Base-by-base conservation (phyloP, 1,140 invertebrate genomes). In the Euwallacea fornicatus region DNA sequence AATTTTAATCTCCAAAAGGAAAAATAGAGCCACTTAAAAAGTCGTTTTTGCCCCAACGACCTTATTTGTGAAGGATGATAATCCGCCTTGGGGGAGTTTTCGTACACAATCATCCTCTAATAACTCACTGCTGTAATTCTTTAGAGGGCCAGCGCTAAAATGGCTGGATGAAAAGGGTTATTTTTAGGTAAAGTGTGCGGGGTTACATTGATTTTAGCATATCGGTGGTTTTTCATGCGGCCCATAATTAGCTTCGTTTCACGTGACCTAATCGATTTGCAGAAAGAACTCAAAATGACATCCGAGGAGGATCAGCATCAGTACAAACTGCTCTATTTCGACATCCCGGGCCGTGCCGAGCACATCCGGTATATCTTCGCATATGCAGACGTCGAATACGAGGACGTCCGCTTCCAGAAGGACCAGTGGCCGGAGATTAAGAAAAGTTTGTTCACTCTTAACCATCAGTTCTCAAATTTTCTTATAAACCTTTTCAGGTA, bases 361-460 rank as follows among this genome's bases (percentile, higher is more conserved):
- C 85, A 89, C 58, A 87, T 90, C 54, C 84, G 90, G 16, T 86
- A 87, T 67, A 84, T 92, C 66, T 85, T 91, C 64, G 85, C 85
- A 7, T 87, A 89, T 74, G 85, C 86, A 6, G 86, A 85, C 11
- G 80, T 89, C 16, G 83, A 86, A 11, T 91, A 87, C 74, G 84
- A 89, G 75, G 90, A 92, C 75, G 82, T 84, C 55, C 83, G 87
- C 61, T 82, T 88, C 71, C 78, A 84, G 0, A 83, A 81, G 66
- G 86, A 86, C 62, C 80, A 83, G 59, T 87, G 85, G 86, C 82
- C 83, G 0, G 83, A 84, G 77, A 69, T 85, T 8, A 87, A 86
- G 73, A 84, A 83, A 79, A 81, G 86, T 87, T 78, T 82, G 84
- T 80, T 4, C 21, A 33, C 21, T 33, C 21, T 33, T 33, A 33